Base-by-base conservation (phyloP, 2,888 invertebrate species). In the Plemyria rubiginata region DNA sequence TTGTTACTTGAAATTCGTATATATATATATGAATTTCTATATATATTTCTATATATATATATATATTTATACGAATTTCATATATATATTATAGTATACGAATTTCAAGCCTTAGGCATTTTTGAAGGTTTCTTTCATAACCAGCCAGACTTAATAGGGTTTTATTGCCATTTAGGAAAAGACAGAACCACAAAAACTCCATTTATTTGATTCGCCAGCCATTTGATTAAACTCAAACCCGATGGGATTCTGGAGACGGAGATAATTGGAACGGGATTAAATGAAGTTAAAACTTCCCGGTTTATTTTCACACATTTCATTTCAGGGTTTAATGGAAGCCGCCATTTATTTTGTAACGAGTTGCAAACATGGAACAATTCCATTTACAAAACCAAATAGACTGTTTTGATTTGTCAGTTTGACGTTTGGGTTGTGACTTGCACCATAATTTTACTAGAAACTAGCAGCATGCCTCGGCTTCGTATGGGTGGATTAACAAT, bases 211-310 rank as follows among this genome's bases (percentile, higher is more conserved):
- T 59, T 55, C 59, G 48, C 51, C 38, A 59, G 64, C 51, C 60
- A 67, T 63, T 67, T 65, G 65, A 68, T 70, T 64, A 70, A 70
- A 66, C 49, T 45, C 48, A 50, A 68, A 46, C 55, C 68, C 59
- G 38, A 55, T 48, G 67, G 70, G 65, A 68, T 68, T 67, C 65
- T 53, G 59, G 60, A 65, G 60, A 59, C 67, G 63, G 64, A 59
- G 60, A 70, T 70, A 70, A 70, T 70, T 70, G 70, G 68, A 64
- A 62, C 61, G 32, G 65, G 58, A 64, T 67, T 68, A 62, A 67
- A 66, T 69, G 65, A 66, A 66, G 65, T 66, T 15, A 40, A 51
- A 48, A 46, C 46, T 51, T 11, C 15, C 36, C 36, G 2, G 40
- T 46, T 54, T 54, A 54, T 60, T 60, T 60, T 50, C 54, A 54